These are phyloP conservation scores for Apamea monoglypha DNA, from an alignment of 2,888 invertebrate genomes.

Conservation along the genomic window DNA sequence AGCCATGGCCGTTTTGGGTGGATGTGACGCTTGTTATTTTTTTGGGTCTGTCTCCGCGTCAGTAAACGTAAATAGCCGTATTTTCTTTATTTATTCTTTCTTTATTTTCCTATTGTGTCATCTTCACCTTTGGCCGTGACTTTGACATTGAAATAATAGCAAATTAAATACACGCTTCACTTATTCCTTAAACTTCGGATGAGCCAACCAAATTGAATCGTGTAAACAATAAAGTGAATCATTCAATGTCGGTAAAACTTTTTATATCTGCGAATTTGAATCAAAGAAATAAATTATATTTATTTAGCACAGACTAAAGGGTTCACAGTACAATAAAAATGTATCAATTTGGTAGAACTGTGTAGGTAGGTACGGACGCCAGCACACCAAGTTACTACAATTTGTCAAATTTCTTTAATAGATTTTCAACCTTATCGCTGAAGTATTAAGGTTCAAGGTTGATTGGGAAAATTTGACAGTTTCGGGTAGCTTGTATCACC, in stretches of 20 bases:
- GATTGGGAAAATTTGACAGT: too few relatives aligned
- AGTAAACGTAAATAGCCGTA: neutral
- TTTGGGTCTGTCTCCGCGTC: neutral
- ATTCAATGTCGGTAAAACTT: too few relatives aligned
- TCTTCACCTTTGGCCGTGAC: neutral
- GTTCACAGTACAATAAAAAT: neutral
- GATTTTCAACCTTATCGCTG: too few relatives aligned
- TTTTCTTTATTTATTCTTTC: neutral
- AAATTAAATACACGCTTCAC: neutral
- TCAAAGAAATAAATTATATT: neutral
- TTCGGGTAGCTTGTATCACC: too few relatives aligned
- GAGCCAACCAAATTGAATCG: slow-evolving; percentile 2
- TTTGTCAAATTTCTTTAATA: too few relatives aligned
- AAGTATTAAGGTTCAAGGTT: too few relatives aligned
- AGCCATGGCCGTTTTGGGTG: neutral
- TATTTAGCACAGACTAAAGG: neutral
- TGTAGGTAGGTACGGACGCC: neutral
- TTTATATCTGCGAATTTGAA: neutral
- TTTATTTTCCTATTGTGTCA: neutral
- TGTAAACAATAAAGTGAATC: slow-evolving; percentile 3
- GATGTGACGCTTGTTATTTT: neutral
- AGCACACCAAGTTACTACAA: too few relatives aligned
- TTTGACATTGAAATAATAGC: neutral
- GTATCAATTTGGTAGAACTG: neutral
- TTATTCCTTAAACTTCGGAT: neutral